These are phyloP conservation scores for Pseudorhiza aurosa DNA, from an alignment of 30 jellyfish, hydroid and myxozoan genomes.

Conservation along the genomic window DNA sequence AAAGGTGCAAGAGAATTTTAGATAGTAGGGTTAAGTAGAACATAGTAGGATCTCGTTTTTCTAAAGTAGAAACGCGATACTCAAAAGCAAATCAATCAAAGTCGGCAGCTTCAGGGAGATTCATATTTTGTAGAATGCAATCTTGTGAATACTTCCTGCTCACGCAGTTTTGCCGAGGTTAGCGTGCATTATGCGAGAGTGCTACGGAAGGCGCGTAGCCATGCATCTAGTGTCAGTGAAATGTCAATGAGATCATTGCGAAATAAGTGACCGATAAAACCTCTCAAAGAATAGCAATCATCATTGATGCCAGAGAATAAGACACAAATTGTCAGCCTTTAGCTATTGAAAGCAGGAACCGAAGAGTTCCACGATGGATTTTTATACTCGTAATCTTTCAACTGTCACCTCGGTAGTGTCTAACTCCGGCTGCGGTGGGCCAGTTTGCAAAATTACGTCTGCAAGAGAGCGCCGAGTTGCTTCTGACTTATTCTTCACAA, in stretches of 20 bases:
- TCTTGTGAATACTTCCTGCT: constrained; percentile 6
- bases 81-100: no score
- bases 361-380: constrained; percentile 18
- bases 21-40: no score
- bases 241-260: constrained; percentile 11
- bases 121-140: not conserved
- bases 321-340: constrained; percentile 13
- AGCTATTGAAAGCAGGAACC: constrained; percentile 12
- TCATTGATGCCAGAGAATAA: constrained; percentile 1
- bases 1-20: no score
- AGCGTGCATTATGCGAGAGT: not conserved
- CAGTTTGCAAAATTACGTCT: constrained; percentile 9
- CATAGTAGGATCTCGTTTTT: no score
- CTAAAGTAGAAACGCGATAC: no score
- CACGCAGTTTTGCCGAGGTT: not conserved
- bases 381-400: not conserved
- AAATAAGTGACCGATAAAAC: constrained; percentile 13
- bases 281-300: constrained; percentile 25
- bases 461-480: constrained; percentile 45
- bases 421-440: constrained; percentile 28
- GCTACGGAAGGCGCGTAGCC: constrained; percentile 17
- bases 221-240: constrained; percentile 13
- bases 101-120: no score
- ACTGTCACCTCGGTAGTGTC: not conserved
- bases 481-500: constrained; percentile 37